Evolutionary conservation across 2,888 invertebrate genomes (phyloP), one percentile per base, ranked within the genome.

Genomic region (Caenorhabditis sp.): DNA sequence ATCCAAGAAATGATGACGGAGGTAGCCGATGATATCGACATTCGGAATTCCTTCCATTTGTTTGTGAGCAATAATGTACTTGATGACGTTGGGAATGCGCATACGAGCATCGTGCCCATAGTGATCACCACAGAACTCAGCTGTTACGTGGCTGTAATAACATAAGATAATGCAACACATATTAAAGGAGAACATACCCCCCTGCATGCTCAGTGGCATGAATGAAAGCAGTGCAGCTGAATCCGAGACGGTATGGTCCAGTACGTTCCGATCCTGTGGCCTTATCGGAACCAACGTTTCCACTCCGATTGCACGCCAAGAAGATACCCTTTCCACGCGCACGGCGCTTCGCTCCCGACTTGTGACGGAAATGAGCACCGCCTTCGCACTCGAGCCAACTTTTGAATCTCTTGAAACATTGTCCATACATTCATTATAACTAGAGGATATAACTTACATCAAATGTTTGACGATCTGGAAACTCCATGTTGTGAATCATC

Each of bases 91-190:
- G 4, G 89, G 89, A 41, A 88, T 73, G 22, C 89, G 72, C 85
- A 89, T 85, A 41, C 87, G 49, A 16, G 89, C 84, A 35, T 89
- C 89, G 72, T 89, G 89, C 0, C 87, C 89, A 44, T 89, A 89
- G 77, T 89, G 89, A 81, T 89, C 89, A 8, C 87, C 86, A 51
- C 89, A 88, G 26, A 86, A 63, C 31, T 86, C 86, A 3, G 85
- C 85, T 0, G 83, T 38, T 16, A 87, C 84, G 35, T 70, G 80
- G 3, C 88, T 88, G 76, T 19, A 87, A 70, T 47, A 41, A 41
- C 1, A 22, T 58, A 12, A 14, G 44, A 70, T 26, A 31, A 12
- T 38, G 2, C 6, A 38, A 38, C 2, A 5, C 38, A 7, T 38
- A 12, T 38, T 10, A 10, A 10, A 2, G 6, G 1, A 2, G 3